These are phyloP conservation scores for Cryptomyrus ogoouensis DNA, from an alignment of 2,113 vertebrate species.

Conservation along the genomic window DNA sequence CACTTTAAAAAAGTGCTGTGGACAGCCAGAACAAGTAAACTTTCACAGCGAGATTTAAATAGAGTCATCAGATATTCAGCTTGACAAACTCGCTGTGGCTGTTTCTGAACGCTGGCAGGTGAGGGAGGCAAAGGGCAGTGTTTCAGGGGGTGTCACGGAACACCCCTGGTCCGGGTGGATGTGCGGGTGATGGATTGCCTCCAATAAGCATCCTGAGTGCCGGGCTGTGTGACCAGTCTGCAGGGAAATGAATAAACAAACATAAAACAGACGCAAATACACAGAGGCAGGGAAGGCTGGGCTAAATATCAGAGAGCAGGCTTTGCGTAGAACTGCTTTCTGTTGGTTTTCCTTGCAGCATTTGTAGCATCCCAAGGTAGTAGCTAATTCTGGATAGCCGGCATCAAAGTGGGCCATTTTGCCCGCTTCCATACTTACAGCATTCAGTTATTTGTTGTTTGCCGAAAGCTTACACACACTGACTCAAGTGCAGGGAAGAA, in stretches of 20 bases:
- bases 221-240: neutral
- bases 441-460: neutral
- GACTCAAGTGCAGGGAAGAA: neutral
- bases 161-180: neutral
- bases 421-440: neutral
- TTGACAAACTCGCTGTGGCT: neutral
- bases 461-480: neutral
- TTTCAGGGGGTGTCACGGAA: neutral
- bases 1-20: neutral
- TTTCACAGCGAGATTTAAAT: neutral
- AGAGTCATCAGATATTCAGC: neutral
- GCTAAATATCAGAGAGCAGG: neutral
- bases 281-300: neutral
- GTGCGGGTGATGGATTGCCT: neutral
- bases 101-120: neutral
- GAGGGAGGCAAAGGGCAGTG: neutral
- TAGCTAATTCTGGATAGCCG: neutral
- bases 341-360: neutral
- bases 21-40: neutral
- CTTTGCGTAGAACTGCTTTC: neutral
- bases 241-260: slow-evolving; percentile 24
- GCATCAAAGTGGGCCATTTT: neutral
- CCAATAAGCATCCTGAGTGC: neutral
- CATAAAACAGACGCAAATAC: neutral
- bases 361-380: neutral